Evolutionary conservation across 2,888 invertebrate species (phyloP), one percentile per base, ranked within the genome.

Genomic region (Eremobia ochroleuca): DNA sequence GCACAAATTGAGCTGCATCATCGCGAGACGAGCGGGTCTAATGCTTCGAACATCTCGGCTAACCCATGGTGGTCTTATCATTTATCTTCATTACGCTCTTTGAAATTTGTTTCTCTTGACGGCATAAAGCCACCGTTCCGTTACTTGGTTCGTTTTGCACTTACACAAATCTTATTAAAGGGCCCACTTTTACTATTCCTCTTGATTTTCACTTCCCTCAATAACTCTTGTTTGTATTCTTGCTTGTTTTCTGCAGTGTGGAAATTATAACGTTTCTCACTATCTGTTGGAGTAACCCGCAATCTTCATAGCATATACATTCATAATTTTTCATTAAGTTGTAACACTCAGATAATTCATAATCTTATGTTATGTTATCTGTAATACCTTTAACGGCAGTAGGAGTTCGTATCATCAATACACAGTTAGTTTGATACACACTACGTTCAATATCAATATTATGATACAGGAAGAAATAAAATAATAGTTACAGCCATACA

Each of bases 1-100:
- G 78, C 80, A 78, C 69, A 80, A 83, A 80, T 86, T 77, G 65
- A 82, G 74, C 88, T 83, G 70, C 34, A 84, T 79, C 86, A 84
- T 83, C 37, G 65, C 55, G 67, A 71, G 58, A 71, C 72, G 77
- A 40, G 21, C 62, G 69, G 58, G 31, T 68, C 8, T 77, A 73
- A 65, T 71, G 71, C 73, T 76, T 65, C 25, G 11, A 72, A 72
- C 58, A 75, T 62, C 49, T 71, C 73, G 21, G 59, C 67, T 49
- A 31, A 65, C 31, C 18, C 49, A 61, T 81, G 76, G 66, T 61
- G 65, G 65, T 79, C 52, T 70, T 82, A 80, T 81, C 79, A 74
- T 83, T 76, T 68, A 83, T 81, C 74, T 78, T 83, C 79, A 78
- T 88, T 77, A 78, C 66, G 62, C 62, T 49, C 65, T 65, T 61